Conservation (phyloP, 2,113 vertebrate species). For the Podocnemis expansa region DNA sequence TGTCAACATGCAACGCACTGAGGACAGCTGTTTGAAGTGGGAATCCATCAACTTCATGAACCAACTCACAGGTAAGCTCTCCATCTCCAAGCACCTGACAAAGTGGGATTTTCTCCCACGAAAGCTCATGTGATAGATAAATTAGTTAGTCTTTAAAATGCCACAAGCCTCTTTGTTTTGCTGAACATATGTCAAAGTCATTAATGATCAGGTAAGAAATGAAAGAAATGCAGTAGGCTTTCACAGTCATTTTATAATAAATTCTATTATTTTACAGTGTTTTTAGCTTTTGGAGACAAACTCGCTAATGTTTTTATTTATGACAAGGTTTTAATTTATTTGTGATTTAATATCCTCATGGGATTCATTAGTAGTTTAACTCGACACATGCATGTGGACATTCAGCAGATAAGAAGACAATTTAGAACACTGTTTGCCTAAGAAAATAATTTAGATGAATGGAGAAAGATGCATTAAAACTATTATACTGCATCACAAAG, state of each 20-base stretch:
- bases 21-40: no score
- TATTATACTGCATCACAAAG: slow-evolving; percentile 32
- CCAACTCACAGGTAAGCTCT: no score
- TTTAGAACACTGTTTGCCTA: background rate
- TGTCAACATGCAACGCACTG: no score
- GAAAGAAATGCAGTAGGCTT: background rate
- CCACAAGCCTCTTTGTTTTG: no score
- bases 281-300: background rate
- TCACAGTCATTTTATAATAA: background rate
- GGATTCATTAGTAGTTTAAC: slow-evolving; percentile 47
- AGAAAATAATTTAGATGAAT: slow-evolving; percentile 1
- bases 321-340: background rate
- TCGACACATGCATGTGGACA: background rate
- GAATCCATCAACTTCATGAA: no score
- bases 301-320: background rate
- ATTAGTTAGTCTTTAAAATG: background rate
- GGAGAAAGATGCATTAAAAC: slow-evolving; percentile 11
- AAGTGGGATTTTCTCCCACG: background rate
- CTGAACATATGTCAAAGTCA: background rate
- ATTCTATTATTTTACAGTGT: fast-evolving
- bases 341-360: background rate
- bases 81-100: background rate
- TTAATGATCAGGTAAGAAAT: background rate
- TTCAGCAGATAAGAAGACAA: background rate
- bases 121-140: no score